Conservation (phyloP, 2,797 vertebrate species). For the Balearica regulorum region DNA sequence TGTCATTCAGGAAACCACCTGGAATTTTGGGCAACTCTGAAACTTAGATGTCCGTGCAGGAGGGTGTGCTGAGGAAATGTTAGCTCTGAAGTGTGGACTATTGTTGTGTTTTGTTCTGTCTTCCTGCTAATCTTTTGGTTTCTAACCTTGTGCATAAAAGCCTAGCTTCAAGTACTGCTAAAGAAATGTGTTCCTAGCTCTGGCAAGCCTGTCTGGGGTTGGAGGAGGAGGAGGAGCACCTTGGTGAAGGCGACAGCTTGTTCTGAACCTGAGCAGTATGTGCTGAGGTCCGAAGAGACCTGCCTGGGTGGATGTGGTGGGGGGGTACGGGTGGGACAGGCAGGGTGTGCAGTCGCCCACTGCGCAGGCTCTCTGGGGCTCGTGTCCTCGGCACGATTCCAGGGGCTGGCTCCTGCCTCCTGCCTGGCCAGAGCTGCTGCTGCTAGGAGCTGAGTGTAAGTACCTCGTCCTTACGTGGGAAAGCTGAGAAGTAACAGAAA, state of each 20-base stretch:
- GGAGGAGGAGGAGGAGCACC: background rate
- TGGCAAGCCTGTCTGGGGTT: background rate
- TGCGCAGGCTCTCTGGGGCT: background rate
- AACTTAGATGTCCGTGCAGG: background rate
- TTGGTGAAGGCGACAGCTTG: background rate
- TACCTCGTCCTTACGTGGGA: accelerated
- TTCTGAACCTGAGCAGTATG: accelerated
- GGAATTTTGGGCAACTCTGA: background rate
- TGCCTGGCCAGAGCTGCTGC: background rate
- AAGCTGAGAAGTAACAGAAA: background rate
- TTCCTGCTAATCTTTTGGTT: background rate
- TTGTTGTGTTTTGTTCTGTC: background rate
- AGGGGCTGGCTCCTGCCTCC: background rate
- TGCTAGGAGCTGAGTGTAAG: background rate
- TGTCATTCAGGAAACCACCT: background rate
- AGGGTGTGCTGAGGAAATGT: background rate
- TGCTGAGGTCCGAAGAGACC: background rate
- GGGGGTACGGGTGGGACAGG: background rate
- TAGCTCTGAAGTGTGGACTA: accelerated
- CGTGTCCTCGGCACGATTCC: background rate
- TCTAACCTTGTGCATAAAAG: background rate
- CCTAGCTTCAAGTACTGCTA: background rate
- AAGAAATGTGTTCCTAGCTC: background rate
- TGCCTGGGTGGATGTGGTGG: background rate
- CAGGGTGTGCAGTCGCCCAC: too few species aligned